Conservation (phyloP, 2,888 invertebrate genomes). For the Watsonalla cultraria region DNA sequence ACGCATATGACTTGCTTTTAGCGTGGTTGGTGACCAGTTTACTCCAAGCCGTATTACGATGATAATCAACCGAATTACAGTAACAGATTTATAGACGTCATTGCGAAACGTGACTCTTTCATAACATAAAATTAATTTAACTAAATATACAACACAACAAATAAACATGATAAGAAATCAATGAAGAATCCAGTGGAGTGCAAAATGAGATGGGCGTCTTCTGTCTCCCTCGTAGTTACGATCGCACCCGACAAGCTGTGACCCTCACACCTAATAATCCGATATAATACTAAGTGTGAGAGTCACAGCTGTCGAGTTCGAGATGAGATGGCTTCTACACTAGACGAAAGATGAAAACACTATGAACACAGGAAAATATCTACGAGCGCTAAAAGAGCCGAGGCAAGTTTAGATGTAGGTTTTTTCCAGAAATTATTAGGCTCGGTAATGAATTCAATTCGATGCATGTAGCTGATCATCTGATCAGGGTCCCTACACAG, state of each 20-base stretch:
- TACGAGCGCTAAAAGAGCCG: too few species aligned
- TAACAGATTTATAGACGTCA: too few species aligned
- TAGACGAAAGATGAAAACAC: not conserved
- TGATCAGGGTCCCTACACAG: too few species aligned
- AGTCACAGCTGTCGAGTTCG: slow-evolving; percentile 47
- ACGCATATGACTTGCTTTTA: too few species aligned
- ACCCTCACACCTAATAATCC: slow-evolving; percentile 65
- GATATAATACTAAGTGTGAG: slow-evolving; percentile 51
- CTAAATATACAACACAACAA: not conserved
- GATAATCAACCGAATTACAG: too few species aligned
- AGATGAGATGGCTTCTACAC: slow-evolving; percentile 6
- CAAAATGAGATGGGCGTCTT: slow-evolving; percentile 4
- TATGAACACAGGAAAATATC: not conserved
- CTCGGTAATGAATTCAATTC: too few species aligned
- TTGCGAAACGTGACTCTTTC: too few species aligned
- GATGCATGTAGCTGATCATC: too few species aligned
- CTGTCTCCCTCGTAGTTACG: slow-evolving; percentile 8
- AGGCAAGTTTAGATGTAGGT: too few species aligned
- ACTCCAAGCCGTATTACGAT: too few species aligned
- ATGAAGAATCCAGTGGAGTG: slow-evolving; percentile 3
- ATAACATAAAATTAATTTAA: not conserved
- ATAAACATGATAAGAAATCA: slow-evolving; percentile 3
- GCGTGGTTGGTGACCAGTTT: too few species aligned
- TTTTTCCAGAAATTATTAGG: too few species aligned
- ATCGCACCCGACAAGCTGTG: slow-evolving; percentile 47